A percentile compares a stretch with the other conserved stretches of the same genome.
These are phyloP conservation scores for Diplodus puntazzo DNA, from an alignment of 2,797 vertebrate genomes.

Conservation along the genomic window DNA sequence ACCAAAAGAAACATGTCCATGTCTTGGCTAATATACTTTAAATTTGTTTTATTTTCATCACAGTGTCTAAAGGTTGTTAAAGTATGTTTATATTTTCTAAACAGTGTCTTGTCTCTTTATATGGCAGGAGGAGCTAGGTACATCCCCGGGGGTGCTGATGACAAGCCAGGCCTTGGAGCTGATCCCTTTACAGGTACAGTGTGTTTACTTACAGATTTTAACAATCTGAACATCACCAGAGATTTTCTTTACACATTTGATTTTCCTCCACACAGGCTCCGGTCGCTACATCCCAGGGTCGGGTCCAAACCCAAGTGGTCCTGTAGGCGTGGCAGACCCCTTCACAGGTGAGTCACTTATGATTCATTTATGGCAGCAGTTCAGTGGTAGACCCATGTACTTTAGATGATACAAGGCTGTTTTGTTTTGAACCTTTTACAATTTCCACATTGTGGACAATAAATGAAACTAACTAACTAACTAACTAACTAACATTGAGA, in stretches of 20 bases:
- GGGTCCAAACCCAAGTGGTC: slow-evolving; percentile 32
- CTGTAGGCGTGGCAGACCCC: slow-evolving; percentile 79
- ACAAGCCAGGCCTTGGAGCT: slow-evolving; percentile 69
- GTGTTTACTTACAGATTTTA: background rate
- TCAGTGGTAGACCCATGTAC: too few species aligned
- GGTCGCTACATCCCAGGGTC: slow-evolving; percentile 87
- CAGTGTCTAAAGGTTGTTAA: background rate
- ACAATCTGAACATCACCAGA: background rate
- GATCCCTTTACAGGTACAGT: slow-evolving; percentile 94
- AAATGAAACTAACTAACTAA: too few species aligned
- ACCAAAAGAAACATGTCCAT: background rate
- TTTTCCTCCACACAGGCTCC: slow-evolving; percentile 81
- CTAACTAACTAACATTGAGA: too few species aligned
- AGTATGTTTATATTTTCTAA: background rate
- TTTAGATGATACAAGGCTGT: background rate
- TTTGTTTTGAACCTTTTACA: background rate
- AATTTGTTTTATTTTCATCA: background rate
- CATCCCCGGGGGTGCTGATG: slow-evolving; percentile 87
- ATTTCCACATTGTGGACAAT: too few species aligned
- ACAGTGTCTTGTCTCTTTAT: background rate
- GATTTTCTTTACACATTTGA: background rate
- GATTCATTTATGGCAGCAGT: background rate
- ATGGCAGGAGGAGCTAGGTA: slow-evolving; percentile 91
- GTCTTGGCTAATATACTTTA: background rate
- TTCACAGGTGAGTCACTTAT: slow-evolving; percentile 79